Conservation (phyloP, 2,113 vertebrate genomes). For the Myanophis thanlyinensis region DNA sequence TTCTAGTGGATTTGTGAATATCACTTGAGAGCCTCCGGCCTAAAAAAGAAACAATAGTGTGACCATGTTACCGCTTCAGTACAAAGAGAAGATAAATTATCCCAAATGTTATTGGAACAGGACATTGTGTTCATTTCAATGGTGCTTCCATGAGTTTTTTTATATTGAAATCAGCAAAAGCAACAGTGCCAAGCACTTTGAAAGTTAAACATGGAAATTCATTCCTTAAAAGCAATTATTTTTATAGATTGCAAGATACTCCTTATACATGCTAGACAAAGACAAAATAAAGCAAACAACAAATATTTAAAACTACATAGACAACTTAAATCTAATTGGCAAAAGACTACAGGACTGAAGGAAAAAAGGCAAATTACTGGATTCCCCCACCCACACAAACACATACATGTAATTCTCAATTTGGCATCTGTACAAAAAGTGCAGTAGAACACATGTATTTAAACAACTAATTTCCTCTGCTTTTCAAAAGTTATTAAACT, state of each 20-base stretch:
- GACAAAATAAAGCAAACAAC: slow-evolving; percentile 15
- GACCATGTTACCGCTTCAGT: background rate
- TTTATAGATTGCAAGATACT: slow-evolving; percentile 16
- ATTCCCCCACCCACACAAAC: background rate
- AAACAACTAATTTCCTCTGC: slow-evolving; percentile 16
- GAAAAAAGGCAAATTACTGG: slow-evolving; percentile 20
- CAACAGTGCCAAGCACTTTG: background rate
- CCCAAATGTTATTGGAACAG: background rate
- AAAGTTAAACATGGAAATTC: background rate
- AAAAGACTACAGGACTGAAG: background rate
- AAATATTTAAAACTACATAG: slow-evolving; percentile 17
- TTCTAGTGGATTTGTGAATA: slow-evolving; percentile 98
- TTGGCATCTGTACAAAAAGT: slow-evolving; percentile 26
- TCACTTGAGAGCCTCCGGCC: slow-evolving; percentile 97
- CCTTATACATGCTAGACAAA: rapidly evolving
- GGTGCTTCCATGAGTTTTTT: background rate
- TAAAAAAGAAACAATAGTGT: slow-evolving; percentile 57
- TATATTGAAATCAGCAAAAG: background rate
- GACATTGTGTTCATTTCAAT: background rate
- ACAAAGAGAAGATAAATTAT: background rate
- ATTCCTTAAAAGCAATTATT: slow-evolving; percentile 10
- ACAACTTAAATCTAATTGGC: slow-evolving; percentile 29
- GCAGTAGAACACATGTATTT: slow-evolving; percentile 22
- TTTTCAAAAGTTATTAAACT: slow-evolving; percentile 16
- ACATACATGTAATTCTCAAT: background rate